A percentile compares a stretch with the other conserved stretches of the same genome.
Conservation (phyloP, 2,113 vertebrate species). For the Callospermophilus lateralis region DNA sequence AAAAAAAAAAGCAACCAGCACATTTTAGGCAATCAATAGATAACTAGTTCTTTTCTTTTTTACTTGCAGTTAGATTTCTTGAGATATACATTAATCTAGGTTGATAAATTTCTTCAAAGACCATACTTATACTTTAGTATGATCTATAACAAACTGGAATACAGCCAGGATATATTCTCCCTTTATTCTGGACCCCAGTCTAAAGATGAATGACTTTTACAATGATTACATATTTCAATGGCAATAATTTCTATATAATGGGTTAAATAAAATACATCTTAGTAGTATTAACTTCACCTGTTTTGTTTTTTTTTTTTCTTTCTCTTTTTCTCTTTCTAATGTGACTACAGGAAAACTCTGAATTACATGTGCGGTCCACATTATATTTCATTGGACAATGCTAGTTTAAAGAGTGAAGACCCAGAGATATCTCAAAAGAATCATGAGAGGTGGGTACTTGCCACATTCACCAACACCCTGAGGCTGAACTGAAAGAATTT, state of each 20-base stretch:
- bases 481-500: background rate
- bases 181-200: background rate
- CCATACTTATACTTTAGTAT: background rate
- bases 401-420: background rate
- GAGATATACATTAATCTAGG: background rate
- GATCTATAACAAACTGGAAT: background rate
- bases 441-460: background rate
- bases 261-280: background rate
- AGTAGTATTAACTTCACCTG: conserved; percentile 26
- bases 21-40: background rate
- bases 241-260: background rate
- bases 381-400: conserved; percentile 3
- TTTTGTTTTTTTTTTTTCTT: background rate
- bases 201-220: background rate
- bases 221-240: conserved; percentile 31
- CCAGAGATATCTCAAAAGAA: background rate
- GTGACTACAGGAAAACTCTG: background rate
- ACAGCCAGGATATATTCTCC: background rate
- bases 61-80: background rate
- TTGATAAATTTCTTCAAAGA: conserved; percentile 37
- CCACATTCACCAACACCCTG: background rate
- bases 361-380: background rate
- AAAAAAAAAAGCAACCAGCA: background rate
- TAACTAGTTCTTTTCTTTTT: background rate
- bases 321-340: conserved; percentile 23